These are phyloP conservation scores for Sorex fumeus DNA, from an alignment of 2,113 vertebrate genomes.

Conservation along the genomic window DNA sequence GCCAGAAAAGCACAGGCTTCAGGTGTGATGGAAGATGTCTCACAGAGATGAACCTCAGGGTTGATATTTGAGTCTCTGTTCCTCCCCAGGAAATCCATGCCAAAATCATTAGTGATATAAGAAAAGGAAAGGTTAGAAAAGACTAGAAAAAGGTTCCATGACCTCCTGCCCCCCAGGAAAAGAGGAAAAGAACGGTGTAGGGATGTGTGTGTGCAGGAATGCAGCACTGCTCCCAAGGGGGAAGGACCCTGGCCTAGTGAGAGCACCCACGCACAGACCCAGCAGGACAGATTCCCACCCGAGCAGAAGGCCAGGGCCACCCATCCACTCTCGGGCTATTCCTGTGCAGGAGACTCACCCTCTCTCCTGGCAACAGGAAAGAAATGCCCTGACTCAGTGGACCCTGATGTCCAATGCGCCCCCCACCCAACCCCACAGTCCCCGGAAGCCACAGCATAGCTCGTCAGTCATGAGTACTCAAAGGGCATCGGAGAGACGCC, in stretches of 20 bases:
- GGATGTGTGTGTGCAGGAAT: background rate
- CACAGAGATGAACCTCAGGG: background rate
- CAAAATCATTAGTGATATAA: slow-evolving; percentile 37
- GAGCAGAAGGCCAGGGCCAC: too few species aligned
- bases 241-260: background rate
- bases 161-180: background rate
- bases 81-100: slow-evolving; percentile 37
- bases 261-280: background rate
- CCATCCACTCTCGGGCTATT: too few species aligned
- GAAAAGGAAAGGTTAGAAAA: slow-evolving; percentile 48
- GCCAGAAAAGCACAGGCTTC: background rate
- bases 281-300: too few species aligned
- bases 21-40: background rate
- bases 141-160: background rate
- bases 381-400: too few species aligned
- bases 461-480: background rate
- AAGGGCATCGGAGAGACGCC: too few species aligned
- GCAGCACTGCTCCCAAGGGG: background rate
- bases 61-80: background rate
- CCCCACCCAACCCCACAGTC: too few species aligned
- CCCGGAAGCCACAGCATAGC: background rate
- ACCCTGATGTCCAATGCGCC: too few species aligned
- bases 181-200: background rate
- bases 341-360: too few species aligned
- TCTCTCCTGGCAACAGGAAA: too few species aligned